A percentile compares a stretch with the other conserved stretches of the same genome.
phyloP scores from a whole-genome alignment of 2,888 invertebrate species.

The Tillus elongatus region DNA sequence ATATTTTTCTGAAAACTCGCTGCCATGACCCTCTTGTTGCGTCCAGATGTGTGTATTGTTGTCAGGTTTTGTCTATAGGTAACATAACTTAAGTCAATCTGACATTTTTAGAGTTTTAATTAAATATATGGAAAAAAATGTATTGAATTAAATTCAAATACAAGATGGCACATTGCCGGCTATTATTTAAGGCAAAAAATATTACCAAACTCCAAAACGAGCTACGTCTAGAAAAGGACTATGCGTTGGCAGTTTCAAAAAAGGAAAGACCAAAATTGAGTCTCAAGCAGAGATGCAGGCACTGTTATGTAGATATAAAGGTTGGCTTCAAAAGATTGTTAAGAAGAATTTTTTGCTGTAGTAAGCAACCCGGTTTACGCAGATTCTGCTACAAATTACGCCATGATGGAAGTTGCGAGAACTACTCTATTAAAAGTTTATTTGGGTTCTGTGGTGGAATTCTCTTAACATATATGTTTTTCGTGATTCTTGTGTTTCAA shows the following conservation, averaged over 20 bases:
- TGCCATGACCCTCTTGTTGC: too few relatives aligned
- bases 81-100: too few relatives aligned
- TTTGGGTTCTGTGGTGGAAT: constrained; percentile 58
- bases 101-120: too few relatives aligned
- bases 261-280: constrained; percentile 41
- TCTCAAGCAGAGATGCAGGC: constrained; percentile 44
- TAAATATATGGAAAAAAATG: too few relatives aligned
- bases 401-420: constrained; percentile 49
- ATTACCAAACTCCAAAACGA: constrained; percentile 44
- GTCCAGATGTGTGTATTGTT: too few relatives aligned
- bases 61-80: too few relatives aligned
- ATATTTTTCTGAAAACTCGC: too few relatives aligned
- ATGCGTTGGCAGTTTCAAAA: constrained; percentile 44
- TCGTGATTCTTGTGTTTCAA: constrained; percentile 59
- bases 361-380: constrained; percentile 26
- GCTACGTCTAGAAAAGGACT: constrained; percentile 51
- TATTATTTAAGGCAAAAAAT: constrained; percentile 48
- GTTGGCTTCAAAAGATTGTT: constrained; percentile 40
- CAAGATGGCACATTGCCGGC: constrained; percentile 52
- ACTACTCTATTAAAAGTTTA: constrained; percentile 54
- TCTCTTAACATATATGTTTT: constrained; percentile 55
- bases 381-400: constrained; percentile 39
- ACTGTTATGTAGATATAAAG: constrained; percentile 41
- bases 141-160: too few relatives aligned
- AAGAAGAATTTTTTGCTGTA: constrained; percentile 26